Base-by-base conservation (phyloP, 2,113 vertebrate genomes). In the Halichoerus grypus region DNA sequence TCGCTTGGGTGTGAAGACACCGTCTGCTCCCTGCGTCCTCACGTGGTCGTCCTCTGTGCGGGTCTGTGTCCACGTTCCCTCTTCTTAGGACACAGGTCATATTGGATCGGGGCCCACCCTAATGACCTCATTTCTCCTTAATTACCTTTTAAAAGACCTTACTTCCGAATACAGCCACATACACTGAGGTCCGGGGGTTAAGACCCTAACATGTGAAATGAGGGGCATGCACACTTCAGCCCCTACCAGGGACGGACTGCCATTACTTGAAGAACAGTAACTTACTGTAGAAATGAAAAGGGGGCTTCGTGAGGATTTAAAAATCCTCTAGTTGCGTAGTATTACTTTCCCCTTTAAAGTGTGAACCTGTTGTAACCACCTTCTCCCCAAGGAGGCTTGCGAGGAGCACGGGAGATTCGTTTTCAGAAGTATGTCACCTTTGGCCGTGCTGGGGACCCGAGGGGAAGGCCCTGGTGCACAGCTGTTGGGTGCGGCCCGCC, bases 1-100 rank as follows among this genome's bases (percentile, higher is more conserved):
- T 12, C 51, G 24, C 51, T 31, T 12, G 14, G 53, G 74, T 1
- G 3, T 42, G 7, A 0, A 16, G 76, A 39, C 11, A 10, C 9
- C 3, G 0, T 16, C 4, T 33, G 19, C 49, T 42, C 33, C 26
- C 6, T 1, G 33, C 0, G 7, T n/a, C 3, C 10, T 63, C n/a
- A 7, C 1, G 2, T 5, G 19, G n/a, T 55, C 14, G 1, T 63
- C 21, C 28, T 55, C 46, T 28, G 31, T 59, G 31, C 1, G 24
- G 2, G 6, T 82, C 31, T 82, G 14, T 0, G 1, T 19, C 72
- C 46, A 19, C 0, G 42, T 31, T 22, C 7, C 18, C 24, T n/a
- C 36, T 4, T 53, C 80, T 55, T 13, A 8, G 46, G 31, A 86
- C 53, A 4, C 7, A 0, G 1, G 87, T 39, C 63, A 42, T 21